Evolutionary conservation across 2,113 vertebrate genomes (phyloP), one percentile per base, ranked within the genome.

Genomic region (Campylomormyrus numenius): DNA sequence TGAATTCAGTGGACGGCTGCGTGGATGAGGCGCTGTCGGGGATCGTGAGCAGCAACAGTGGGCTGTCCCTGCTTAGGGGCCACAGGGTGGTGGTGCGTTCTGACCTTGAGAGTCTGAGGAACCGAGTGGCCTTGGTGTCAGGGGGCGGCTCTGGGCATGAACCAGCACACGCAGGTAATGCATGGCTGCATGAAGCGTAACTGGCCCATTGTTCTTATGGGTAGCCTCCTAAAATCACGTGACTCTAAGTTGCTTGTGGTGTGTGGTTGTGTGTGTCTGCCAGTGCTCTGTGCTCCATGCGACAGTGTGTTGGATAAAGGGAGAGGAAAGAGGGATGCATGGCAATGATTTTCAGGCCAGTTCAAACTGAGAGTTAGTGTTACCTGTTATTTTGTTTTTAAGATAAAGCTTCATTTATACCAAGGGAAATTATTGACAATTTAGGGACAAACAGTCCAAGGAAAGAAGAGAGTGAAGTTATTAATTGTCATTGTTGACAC

Each of bases 101-200:
- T 0, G 98, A 99, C 88, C 91, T 98, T 90, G 89, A 89, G 3
- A 92, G 91, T 74, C 90, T 99, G 49, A 95, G 70, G 39, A 98
- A 97, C 5, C 96, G 91, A 4, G 98, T 99, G 92, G 98, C 97
- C 0, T 91, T 99, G 90, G 91, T 99, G 2, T 98, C 98, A 0
- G 98, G 98, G 0, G 98, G 98, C 0, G 98, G 98, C 0, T 99
- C 98, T 0, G 98, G 98, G 70, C 98, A 99, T 0, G 98, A 99
- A 93, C 98, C 98, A 0, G 98, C 98, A 42, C 98, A 99, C 0
- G 97, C 96, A 19, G 97, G 98, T 98, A 92, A 56, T 8, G 1
- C 31, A 13, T 17, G 70, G 70, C 2, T 77, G 31, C 70, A 77
- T 77, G 13, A 17, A 77, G 31, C 13, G 15, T 13, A 77, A 17